Conservation (phyloP, 2,888 invertebrate genomes). For the Resseliella maxima region DNA sequence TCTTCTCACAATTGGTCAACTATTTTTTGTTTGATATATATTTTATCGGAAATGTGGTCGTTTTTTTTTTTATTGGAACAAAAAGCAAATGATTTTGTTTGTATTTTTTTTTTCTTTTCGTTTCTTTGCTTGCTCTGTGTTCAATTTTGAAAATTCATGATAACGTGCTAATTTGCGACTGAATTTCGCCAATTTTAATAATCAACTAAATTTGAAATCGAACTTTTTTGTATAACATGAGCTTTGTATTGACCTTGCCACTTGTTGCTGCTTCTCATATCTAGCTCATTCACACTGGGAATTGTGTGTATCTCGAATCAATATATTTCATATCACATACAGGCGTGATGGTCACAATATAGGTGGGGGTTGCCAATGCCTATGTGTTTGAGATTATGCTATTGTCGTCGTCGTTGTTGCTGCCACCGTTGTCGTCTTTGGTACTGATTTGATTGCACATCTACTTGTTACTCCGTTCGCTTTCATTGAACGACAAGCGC, state of each 20-base stretch:
- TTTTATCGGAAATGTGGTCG: too few relatives aligned
- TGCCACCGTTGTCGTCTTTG: too few relatives aligned
- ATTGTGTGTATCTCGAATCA: slow-evolving; percentile 11
- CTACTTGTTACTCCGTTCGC: not conserved
- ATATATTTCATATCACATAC: not conserved
- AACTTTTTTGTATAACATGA: slow-evolving; percentile 53
- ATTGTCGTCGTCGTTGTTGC: too few relatives aligned
- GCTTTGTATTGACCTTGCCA: slow-evolving; percentile 53
- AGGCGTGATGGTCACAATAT: slow-evolving; percentile 22
- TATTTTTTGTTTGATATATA: slow-evolving; percentile 43
- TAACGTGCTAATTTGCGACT: slow-evolving; percentile 43
- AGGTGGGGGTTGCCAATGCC: slow-evolving; percentile 24
- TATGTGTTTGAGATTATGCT: not conserved
- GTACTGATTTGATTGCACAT: slow-evolving; percentile 32
- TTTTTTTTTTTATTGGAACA: not conserved
- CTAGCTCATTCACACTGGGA: slow-evolving; percentile 16
- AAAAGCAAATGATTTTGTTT: not conserved
- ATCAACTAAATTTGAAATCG: slow-evolving; percentile 55
- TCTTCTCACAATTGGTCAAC: not conserved
- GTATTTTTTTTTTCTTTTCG: not conserved
- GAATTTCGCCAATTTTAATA: slow-evolving; percentile 55
- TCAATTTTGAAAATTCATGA: slow-evolving; percentile 7
- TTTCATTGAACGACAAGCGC: slow-evolving; percentile 7
- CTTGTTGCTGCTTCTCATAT: slow-evolving; percentile 49
- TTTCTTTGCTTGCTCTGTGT: too few relatives aligned